Base-by-base conservation (phyloP, 1,140 invertebrate species). In the Drosophila athabasca region DNA sequence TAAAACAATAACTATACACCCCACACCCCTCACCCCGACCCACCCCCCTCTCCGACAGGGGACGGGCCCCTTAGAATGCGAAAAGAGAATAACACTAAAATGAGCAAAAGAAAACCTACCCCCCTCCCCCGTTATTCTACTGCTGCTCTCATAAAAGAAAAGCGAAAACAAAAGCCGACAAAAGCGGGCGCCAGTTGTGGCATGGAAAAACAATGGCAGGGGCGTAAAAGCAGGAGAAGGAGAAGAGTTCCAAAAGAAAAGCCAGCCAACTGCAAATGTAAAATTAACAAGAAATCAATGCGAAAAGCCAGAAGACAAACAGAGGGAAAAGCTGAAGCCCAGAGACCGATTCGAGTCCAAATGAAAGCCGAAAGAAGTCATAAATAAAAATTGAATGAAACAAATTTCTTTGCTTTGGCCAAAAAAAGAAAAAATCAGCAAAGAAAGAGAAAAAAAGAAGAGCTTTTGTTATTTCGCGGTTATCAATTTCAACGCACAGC, bases 231-330 rank as follows among this genome's bases (percentile, higher is more conserved):
- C 1, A 13, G 8, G 24, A 49, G 43, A 7, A 39, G 31, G 61
- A 35, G 35, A 61, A 59, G 49, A 41, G 43, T 54, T 57, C 55
- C 50, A 60, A 73, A 39, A 39, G 62, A 48, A 84, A 73, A 85
- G 49, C 51, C 78, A 87, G 85, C 83, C 65, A 88, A 67, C 82
- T 87, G 82, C 83, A 87, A 85, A 85, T 85, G 78, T 82, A 87
- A 85, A 85, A 85, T 85, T 85, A 85, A 85, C 79, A 85, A 87
- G 82, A 85, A 85, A 85, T 85, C 82, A 85, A 85, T 85, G 84
- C 74, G 78, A 64, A 71, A 74, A 84, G 66, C 66, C 62, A 79
- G 62, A 66, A 64, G 58, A 78, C 64, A 61, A 68, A 44, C 55
- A 72, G 53, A 79, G 54, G 7, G 57, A 75, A 79, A 80, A 41